Evolutionary conservation across 2,888 invertebrate genomes (phyloP).

Genomic region (Caenorhabditis wallacei): DNA sequence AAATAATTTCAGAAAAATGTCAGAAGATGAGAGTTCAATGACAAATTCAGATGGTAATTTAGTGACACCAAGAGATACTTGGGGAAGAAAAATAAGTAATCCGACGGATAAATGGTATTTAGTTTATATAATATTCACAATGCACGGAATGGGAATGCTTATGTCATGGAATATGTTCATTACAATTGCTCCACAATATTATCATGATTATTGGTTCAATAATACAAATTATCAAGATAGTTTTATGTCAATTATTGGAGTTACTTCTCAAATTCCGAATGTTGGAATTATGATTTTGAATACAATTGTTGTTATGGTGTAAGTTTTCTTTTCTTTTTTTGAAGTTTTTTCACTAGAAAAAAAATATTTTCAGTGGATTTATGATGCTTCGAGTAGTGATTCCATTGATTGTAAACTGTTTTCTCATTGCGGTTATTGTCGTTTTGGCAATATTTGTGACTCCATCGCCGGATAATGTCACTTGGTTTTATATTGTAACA

Average conservation of each 20-base stretch:
- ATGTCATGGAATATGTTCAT: slow-evolving; percentile 76
- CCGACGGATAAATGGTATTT: slow-evolving; percentile 62
- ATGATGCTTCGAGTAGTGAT: slow-evolving; percentile 91
- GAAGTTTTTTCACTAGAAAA: too few species aligned
- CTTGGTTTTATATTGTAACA: slow-evolving; percentile 84
- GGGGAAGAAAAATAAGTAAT: slow-evolving; percentile 43
- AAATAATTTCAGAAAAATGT: slow-evolving; percentile 39
- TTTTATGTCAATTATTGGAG: slow-evolving; percentile 92
- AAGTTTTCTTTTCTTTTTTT: slow-evolving; percentile 17
- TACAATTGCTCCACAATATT: slow-evolving; percentile 84
- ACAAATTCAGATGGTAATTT: slow-evolving; percentile 13
- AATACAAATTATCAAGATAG: slow-evolving; percentile 87
- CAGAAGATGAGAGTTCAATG: slow-evolving; percentile 17
- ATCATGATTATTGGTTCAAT: slow-evolving; percentile 91
- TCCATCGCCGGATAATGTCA: slow-evolving; percentile 82
- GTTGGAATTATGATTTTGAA: slow-evolving; percentile 89
- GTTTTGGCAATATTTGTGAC: slow-evolving; percentile 84
- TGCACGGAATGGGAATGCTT: slow-evolving; percentile 74
- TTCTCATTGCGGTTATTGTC: slow-evolving; percentile 84
- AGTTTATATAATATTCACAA: slow-evolving; percentile 72
- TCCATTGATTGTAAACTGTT: slow-evolving; percentile 79
- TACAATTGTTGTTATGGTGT: slow-evolving; percentile 77
- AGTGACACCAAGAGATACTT: slow-evolving; percentile 56
- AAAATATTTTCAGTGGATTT: slow-evolving; percentile 87
- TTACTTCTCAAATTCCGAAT: slow-evolving; percentile 95